phyloP scores from a whole-genome alignment of 2,888 invertebrate species.

The Bhutanitis thaidina region DNA sequence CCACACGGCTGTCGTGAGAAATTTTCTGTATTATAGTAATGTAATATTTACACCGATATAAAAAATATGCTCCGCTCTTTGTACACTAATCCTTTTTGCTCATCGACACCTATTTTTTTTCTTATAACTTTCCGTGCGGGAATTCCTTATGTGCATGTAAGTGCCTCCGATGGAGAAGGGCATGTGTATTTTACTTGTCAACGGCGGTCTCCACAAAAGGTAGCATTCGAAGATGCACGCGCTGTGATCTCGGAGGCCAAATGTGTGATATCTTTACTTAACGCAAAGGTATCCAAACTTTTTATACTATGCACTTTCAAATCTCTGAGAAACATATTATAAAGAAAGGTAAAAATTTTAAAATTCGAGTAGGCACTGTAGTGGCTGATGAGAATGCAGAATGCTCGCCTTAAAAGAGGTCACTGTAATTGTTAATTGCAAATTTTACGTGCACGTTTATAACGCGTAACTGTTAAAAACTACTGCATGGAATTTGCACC shows the following conservation, averaged over 20 bases:
- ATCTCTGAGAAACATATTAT: no score
- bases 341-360: no score
- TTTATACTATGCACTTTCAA: background rate
- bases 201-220: conserved; percentile 17
- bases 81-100: conserved; percentile 7
- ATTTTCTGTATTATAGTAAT: no score
- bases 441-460: no score
- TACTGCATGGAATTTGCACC: no score
- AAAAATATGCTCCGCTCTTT: background rate
- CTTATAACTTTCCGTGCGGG: conserved; percentile 16
- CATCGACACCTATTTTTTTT: conserved; percentile 15
- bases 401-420: no score
- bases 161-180: conserved; percentile 17
- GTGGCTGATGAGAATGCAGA: no score
- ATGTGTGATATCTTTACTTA: conserved; percentile 18
- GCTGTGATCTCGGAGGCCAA: conserved; percentile 6
- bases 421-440: no score
- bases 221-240: conserved; percentile 10
- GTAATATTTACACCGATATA: no score
- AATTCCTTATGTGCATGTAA: conserved; percentile 11
- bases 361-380: no score
- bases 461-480: no score
- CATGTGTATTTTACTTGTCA: conserved; percentile 20
- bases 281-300: conserved; percentile 4
- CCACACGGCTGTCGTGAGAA: no score